Percentiles rank a stretch among this genome's conserved stretches.
Conservation (phyloP, 2,113 vertebrate species). For the Daubentonia madagascariensis region DNA sequence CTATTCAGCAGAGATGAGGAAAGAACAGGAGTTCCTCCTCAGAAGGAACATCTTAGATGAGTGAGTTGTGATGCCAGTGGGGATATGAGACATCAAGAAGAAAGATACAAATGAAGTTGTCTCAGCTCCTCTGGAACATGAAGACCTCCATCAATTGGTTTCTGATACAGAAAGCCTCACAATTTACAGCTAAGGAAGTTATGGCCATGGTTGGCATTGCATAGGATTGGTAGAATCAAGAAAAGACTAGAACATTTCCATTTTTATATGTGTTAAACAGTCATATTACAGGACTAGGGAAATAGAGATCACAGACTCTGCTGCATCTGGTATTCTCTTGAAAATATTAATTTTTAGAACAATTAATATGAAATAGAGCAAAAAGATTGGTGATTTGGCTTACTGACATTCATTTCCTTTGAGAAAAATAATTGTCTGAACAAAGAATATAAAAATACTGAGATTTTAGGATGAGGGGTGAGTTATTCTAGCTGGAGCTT, state of each 20-base stretch:
- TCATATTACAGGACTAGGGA: constrained; percentile 14
- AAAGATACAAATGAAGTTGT: constrained; percentile 57
- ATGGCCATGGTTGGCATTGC: constrained; percentile 41
- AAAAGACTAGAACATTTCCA: constrained; percentile 24
- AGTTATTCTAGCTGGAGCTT: background rate
- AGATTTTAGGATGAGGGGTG: background rate
- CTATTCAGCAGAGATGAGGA: constrained; percentile 56
- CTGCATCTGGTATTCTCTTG: constrained; percentile 51
- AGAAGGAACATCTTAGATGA: constrained; percentile 66
- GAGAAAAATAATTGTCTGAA: constrained; percentile 48
- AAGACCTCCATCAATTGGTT: constrained; percentile 48
- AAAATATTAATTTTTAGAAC: constrained; percentile 65
- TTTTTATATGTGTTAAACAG: background rate
- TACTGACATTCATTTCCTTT: constrained; percentile 57
- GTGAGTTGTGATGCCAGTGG: background rate
- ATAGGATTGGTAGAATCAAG: constrained; percentile 58
- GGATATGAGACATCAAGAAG: constrained; percentile 38
- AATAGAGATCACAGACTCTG: constrained; percentile 54
- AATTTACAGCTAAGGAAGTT: constrained; percentile 11
- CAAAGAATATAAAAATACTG: constrained; percentile 21
- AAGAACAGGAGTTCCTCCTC: constrained; percentile 56
- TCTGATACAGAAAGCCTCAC: constrained; percentile 41
- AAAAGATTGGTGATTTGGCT: constrained; percentile 48
- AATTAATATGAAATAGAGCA: constrained; percentile 65
- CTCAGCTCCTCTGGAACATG: background rate